Evolutionary conservation across 2,888 invertebrate species (phyloP).

Genomic region (Drepanosiphum platanoidis): DNA sequence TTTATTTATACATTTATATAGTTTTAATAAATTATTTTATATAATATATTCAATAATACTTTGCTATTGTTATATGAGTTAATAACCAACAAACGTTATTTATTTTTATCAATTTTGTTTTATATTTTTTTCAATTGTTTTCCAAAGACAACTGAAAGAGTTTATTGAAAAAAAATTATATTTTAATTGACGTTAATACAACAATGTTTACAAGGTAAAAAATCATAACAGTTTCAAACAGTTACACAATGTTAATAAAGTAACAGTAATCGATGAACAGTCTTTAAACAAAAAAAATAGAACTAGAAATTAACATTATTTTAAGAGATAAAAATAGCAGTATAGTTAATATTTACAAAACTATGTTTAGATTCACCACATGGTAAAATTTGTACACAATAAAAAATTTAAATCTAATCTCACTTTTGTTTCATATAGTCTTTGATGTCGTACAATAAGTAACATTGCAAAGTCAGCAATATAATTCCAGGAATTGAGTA

Average conservation of each 20-base stretch:
- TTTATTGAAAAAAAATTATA: conserved; percentile 36
- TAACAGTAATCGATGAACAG: conserved; percentile 18
- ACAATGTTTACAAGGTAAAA: background rate
- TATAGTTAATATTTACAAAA: conserved; percentile 40
- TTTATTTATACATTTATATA: too few relatives aligned
- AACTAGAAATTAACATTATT: background rate
- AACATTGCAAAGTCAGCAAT: conserved; percentile 46
- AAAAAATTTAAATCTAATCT: conserved; percentile 43
- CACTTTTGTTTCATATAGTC: conserved; percentile 60
- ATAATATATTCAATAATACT: too few relatives aligned
- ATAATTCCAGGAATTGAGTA: conserved; percentile 50
- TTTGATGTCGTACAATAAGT: conserved; percentile 50
- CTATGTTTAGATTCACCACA: background rate
- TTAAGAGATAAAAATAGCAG: background rate
- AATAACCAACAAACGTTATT: too few relatives aligned
- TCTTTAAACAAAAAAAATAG: conserved; percentile 6
- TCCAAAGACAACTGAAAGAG: background rate
- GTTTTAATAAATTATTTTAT: too few relatives aligned
- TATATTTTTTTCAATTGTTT: background rate
- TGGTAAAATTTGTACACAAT: conserved; percentile 1
- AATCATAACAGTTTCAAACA: conserved; percentile 17
- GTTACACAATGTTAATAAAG: background rate
- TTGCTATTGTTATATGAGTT: too few relatives aligned
- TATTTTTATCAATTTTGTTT: too few relatives aligned
- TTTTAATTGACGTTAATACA: conserved; percentile 3